Base-by-base conservation (phyloP, 2,888 invertebrate genomes). In the Zygaena filipendulae region DNA sequence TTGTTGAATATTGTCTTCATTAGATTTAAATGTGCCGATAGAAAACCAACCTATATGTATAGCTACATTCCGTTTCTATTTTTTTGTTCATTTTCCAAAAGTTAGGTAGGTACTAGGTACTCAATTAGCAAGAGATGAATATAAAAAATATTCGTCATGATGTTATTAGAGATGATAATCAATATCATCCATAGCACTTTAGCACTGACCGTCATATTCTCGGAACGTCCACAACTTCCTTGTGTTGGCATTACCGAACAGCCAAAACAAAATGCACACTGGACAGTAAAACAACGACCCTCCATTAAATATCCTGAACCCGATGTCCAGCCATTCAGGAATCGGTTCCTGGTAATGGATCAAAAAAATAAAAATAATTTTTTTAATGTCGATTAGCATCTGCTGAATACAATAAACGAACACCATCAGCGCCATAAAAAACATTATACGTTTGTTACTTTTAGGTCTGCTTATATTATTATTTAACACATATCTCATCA, bases 401-500 rank as follows among this genome's bases (percentile, higher is more conserved):
- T 71, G 69, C 37, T 75, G 72, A 23, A 71, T 39, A 39, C 71
- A 61, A 45, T 75, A 75, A 5, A 51, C 43, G 27, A 66, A 64
- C 31, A 77, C 60, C 30, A 77, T 43, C 8, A 53, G 21, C 4
- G 59, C 43, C 64, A 75, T 70, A 0, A 68, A 57, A 2, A 67
- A 8, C 9, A 66, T 27, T 27, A 69, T 63, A 28, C 57, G 52
- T 1, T 36, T 18, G 32, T 63, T 69, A 22, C 44, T 58, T 23
- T 48, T 42, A 0, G 45, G 38, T 25, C 46, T 58, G 20, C 47
- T 57, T 30, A 48, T 49, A 32, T 64, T 70, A 2, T 38, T 43
- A 10, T 37, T 49, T 6, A 62, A 34, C 29, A 72, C 49, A 3
- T 64, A 57, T 36, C 41, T 63, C 0, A 70, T 39, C 16, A 60